Evolutionary conservation across 1,140 invertebrate species (phyloP), one percentile per base, ranked within the genome.

Genomic region (Teleopsis dalmanni): DNA sequence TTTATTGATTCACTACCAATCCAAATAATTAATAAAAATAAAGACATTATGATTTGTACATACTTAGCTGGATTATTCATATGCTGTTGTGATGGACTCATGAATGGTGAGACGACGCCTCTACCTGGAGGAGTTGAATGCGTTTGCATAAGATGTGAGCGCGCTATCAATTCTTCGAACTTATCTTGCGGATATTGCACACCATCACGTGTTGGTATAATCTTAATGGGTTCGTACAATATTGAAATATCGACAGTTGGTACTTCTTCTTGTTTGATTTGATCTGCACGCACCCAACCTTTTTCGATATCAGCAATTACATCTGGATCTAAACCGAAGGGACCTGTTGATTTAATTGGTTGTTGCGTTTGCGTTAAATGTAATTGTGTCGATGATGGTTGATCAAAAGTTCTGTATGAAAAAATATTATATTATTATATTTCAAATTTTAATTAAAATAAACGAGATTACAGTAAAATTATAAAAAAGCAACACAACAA

Each of bases 261-360:
- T 5, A 74, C 60, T 34, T 75, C 70, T 44, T 75, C 60, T 23
- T 70, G 63, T 18, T 56, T 57, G 36, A 65, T 62, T 50, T 67
- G 63, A 56, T 62, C 70, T 23, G 53, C 61, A 23, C 57, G 60
- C 13, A 59, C 57, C 68, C 68, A 65, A 45, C 62, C 65, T 34
- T 62, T 67, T 58, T 83, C 81, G 21, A 83, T 75, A 52, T 75
- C 75, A 16, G 80, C 75, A 53, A 87, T 75, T 21, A 85, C 74
- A 37, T 81, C 75, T 16, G 81, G 77, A 58, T 87, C 84, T 16
- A 88, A 62, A 11, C 82, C 78, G 61, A 85, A 88, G 8, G 84
- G 83, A 34, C 83, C 85, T 0, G 75, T 73, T 21, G 77, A 56
- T 58, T 74, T 75, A 14, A 65, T 55, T 13, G 55, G 52, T 38